Evolutionary conservation across 2,113 vertebrate genomes (phyloP).

Genomic region (Amphiprion ocellaris): DNA sequence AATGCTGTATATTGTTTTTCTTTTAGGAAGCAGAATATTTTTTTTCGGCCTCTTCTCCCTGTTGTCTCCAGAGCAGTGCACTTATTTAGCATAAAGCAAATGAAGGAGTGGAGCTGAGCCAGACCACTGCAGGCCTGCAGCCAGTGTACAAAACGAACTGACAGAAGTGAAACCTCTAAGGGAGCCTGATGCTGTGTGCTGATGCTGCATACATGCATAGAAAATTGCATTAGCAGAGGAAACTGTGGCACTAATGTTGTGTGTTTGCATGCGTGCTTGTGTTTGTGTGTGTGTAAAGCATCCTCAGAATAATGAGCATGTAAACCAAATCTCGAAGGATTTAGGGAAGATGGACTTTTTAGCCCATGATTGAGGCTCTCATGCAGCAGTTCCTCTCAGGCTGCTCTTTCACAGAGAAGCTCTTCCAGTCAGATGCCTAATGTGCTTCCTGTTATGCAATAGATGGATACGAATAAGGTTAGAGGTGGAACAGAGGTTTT

Average conservation of each 20-base stretch:
- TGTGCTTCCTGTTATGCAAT: constrained; percentile 3
- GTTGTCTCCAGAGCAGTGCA: background rate
- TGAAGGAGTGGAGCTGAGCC: constrained; percentile 41
- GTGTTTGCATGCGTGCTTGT: background rate
- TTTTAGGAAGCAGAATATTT: background rate
- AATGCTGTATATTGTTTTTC: constrained; percentile 5
- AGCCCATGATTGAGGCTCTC: background rate
- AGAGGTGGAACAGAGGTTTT: background rate
- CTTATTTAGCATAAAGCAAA: constrained; percentile 45
- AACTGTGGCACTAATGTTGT: background rate
- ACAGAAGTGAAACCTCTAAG: constrained; percentile 39
- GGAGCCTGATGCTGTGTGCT: constrained; percentile 17
- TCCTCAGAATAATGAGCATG: background rate
- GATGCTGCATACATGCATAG: constrained; percentile 41
- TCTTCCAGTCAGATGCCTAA: constrained; percentile 9
- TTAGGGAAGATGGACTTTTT: background rate
- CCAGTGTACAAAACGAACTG: constrained; percentile 25
- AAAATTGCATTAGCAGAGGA: constrained; percentile 44
- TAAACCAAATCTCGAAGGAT: constrained; percentile 1
- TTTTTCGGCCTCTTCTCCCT: background rate
- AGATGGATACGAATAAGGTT: background rate
- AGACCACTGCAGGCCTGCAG: constrained; percentile 51
- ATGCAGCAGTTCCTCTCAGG: background rate
- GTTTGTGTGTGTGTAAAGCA: background rate
- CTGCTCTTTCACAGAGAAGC: background rate